Conservation (phyloP, 2,888 invertebrate genomes). For the Lycia hirtaria region DNA sequence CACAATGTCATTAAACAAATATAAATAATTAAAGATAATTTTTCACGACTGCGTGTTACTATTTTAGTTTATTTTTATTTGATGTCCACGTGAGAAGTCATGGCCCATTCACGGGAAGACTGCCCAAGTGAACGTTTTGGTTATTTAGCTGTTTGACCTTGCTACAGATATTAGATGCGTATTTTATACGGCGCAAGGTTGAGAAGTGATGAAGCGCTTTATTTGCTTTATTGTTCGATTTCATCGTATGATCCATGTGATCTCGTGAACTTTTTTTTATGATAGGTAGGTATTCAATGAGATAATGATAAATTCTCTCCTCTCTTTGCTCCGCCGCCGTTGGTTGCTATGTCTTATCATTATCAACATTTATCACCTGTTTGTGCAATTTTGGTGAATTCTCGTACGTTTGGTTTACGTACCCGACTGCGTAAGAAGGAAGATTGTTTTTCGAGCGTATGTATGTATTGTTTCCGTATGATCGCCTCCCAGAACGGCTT, state of each 20-base stretch:
- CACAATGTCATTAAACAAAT: slow-evolving; percentile 32
- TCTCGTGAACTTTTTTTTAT: slow-evolving; percentile 46
- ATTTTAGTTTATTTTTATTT: slow-evolving; percentile 30
- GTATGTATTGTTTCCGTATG: too few relatives aligned
- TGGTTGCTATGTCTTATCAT: too few relatives aligned
- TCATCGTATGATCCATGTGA: slow-evolving; percentile 57
- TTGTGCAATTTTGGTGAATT: too few relatives aligned
- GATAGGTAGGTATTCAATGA: slow-evolving; percentile 25
- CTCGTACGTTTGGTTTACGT: too few relatives aligned
- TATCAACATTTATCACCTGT: too few relatives aligned
- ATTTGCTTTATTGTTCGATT: slow-evolving; percentile 43
- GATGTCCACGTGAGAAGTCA: slow-evolving; percentile 41
- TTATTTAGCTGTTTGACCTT: slow-evolving; percentile 50
- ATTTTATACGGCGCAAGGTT: slow-evolving; percentile 38
- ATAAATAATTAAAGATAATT: slow-evolving; percentile 20
- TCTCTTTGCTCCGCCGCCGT: not conserved
- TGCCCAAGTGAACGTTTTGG: slow-evolving; percentile 37
- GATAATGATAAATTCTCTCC: slow-evolving; percentile 10
- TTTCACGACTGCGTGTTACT: slow-evolving; percentile 10
- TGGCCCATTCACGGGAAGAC: slow-evolving; percentile 42
- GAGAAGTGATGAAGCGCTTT: slow-evolving; percentile 50
- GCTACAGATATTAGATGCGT: slow-evolving; percentile 40
- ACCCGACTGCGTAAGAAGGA: too few relatives aligned
- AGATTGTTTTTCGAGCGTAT: too few relatives aligned
- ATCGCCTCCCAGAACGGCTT: too few relatives aligned